Evolutionary conservation across 2,797 vertebrate genomes (phyloP).

Genomic region (Carapus acus): DNA sequence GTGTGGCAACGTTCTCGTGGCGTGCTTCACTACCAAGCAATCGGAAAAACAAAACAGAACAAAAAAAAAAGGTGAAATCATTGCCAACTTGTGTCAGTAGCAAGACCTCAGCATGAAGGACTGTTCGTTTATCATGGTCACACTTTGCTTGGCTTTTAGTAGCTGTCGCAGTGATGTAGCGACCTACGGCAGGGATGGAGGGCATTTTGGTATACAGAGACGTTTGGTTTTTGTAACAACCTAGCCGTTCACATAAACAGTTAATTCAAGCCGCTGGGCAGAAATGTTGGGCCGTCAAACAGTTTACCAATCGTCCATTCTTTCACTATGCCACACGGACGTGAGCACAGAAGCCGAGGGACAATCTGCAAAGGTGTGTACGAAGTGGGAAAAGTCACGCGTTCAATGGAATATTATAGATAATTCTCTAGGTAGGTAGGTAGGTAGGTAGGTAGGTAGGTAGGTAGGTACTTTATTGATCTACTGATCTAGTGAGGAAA

Average conservation of each 20-base stretch:
- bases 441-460: conserved; percentile 16
- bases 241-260: conserved; percentile 62
- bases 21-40: too few species aligned
- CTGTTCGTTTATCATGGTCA: conserved; percentile 21
- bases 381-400: conserved; percentile 13
- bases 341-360: conserved; percentile 34
- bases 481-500: too few species aligned
- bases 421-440: conserved; percentile 19
- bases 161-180: conserved; percentile 28
- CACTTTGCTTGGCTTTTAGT: conserved; percentile 37
- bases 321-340: conserved; percentile 37
- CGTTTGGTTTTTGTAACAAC: conserved; percentile 59
- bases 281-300: conserved; percentile 61
- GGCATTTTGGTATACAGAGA: conserved; percentile 51
- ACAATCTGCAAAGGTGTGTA: neutral
- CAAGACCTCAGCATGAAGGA: conserved; percentile 12
- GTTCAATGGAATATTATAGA: conserved; percentile 10
- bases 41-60: neutral
- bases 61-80: neutral
- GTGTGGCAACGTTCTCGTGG: too few species aligned
- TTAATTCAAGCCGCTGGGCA: conserved; percentile 41
- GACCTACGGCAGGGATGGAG: conserved; percentile 32
- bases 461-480: conserved; percentile 1
- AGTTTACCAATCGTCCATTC: conserved; percentile 60
- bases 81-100: conserved; percentile 1